Percentiles rank a stretch among this genome's conserved stretches.
Evolutionary conservation across 2,113 vertebrate species (phyloP).

Genomic region (Antigone vipio): DNA sequence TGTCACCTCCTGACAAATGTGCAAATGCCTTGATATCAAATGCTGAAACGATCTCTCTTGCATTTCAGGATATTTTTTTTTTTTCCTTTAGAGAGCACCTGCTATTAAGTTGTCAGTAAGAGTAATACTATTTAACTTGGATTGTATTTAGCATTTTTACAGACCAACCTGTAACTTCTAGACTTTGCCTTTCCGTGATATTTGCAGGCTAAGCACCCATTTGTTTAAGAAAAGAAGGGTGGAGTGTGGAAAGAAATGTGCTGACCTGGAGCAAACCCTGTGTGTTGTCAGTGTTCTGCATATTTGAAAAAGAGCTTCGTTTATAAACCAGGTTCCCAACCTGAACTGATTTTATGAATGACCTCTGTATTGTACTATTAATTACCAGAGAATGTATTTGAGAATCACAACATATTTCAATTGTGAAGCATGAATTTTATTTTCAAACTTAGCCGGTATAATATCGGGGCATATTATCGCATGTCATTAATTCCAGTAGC

Average conservation of each 20-base stretch:
- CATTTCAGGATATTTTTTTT: slow-evolving; percentile 21
- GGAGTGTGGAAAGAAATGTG: background rate
- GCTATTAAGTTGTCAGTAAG: slow-evolving; percentile 39
- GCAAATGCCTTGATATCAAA: slow-evolving; percentile 65
- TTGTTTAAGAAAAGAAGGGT: background rate
- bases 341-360: slow-evolving; percentile 60
- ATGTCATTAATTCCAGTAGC: slow-evolving; percentile 51
- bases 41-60: slow-evolving; percentile 34
- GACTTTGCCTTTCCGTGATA: slow-evolving; percentile 25
- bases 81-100: slow-evolving; percentile 43
- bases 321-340: slow-evolving; percentile 55
- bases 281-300: slow-evolving; percentile 25
- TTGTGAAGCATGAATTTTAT: slow-evolving; percentile 59
- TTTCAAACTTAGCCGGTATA: background rate
- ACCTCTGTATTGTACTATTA: slow-evolving; percentile 65
- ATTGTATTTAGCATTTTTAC: slow-evolving; percentile 50
- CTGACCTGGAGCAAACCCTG: slow-evolving; percentile 27
- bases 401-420: slow-evolving; percentile 33
- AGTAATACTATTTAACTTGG: slow-evolving; percentile 38
- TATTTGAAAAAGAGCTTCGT: slow-evolving; percentile 64
- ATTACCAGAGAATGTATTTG: slow-evolving; percentile 68
- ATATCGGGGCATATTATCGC: slow-evolving; percentile 31
- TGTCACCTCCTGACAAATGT: slow-evolving; percentile 49
- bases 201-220: slow-evolving; percentile 21
- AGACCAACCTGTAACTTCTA: slow-evolving; percentile 30